Base-by-base conservation (phyloP, 1,140 invertebrate genomes). In the Drosophila ohnishii region DNA sequence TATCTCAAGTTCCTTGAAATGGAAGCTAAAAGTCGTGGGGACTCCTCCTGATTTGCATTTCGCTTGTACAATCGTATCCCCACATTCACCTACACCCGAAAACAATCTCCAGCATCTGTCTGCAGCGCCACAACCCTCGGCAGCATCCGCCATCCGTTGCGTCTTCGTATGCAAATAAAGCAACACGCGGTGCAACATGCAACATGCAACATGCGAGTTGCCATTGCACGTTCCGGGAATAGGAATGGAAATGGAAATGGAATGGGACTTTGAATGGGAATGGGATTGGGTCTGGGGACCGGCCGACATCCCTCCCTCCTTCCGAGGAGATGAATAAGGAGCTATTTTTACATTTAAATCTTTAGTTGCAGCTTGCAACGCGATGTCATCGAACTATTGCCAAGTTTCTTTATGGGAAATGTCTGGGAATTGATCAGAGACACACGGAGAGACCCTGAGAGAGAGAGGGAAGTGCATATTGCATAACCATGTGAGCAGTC, bases 261-360 rank as follows among this genome's bases (percentile, higher is more conserved):
- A 22, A 10, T 62, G 47, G 47, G 47, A 22, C 42, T 53, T 40
- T 50, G 30, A 22, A 64, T 63, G 45, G 34, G 51, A 47, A 39
- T 73, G 44, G n/a, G 40, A 22, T 37, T 44, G 34, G 55, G 40
- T 22, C 47, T 42, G 22, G 34, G 14, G 42, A 67, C 30, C 37
- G 42, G 19, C 13, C 30, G 62, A 37, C 40, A 48, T 35, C 57
- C 56, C 62, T 62, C 65, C 45, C 35, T 62, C 65, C 45, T 42
- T 32, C 59, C 78, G 75, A 65, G 70, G 73, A 88, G 80, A 90
- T 90, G 87, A 90, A 90, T 90, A 90, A 90, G 87, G 58, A 90
- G 88, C 80, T 90, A 88, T 87, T 90, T 90, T 90, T 88, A 90
- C 88, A 77, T 90, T 84, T 87, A 90, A 88, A 90, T 88, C 84